phyloP scores from a whole-genome alignment of 1,140 invertebrate genomes.

The Oryctes rhinoceros region DNA sequence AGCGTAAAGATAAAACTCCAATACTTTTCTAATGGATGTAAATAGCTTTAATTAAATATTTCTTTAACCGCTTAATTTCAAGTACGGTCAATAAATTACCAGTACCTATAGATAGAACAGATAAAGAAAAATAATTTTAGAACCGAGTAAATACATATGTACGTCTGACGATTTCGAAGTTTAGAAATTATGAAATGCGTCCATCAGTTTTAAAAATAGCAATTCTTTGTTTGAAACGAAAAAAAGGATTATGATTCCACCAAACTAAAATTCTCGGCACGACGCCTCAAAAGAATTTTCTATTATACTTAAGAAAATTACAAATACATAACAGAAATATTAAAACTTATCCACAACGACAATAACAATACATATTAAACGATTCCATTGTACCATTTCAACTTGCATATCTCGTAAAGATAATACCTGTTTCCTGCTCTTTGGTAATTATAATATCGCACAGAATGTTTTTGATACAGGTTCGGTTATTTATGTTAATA shows the following conservation, averaged over 20 bases:
- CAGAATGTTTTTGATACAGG: slow-evolving; percentile 9
- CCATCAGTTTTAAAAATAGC: slow-evolving; percentile 10
- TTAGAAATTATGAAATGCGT: slow-evolving; percentile 3
- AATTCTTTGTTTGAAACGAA: slow-evolving; percentile 1
- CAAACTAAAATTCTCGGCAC: neutral
- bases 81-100: neutral
- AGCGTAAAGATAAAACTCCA: too few relatives aligned
- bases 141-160: neutral
- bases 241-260: neutral
- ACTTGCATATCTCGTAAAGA: slow-evolving; percentile 10
- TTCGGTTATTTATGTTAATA: slow-evolving; percentile 29
- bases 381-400: neutral
- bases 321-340: neutral
- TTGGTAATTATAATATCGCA: neutral
- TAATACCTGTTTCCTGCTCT: slow-evolving; percentile 18
- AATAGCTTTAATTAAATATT: too few relatives aligned
- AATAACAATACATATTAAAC: slow-evolving; percentile 14
- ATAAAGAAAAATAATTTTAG: slow-evolving; percentile 23
- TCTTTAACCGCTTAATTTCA: neutral
- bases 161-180: neutral
- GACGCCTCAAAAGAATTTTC: too few relatives aligned
- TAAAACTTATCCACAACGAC: neutral
- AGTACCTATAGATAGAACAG: slow-evolving; percentile 14
- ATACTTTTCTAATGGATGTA: too few relatives aligned
- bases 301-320: too few relatives aligned